Conservation (phyloP, 2,113 vertebrate genomes). For the Lophius piscatorius region DNA sequence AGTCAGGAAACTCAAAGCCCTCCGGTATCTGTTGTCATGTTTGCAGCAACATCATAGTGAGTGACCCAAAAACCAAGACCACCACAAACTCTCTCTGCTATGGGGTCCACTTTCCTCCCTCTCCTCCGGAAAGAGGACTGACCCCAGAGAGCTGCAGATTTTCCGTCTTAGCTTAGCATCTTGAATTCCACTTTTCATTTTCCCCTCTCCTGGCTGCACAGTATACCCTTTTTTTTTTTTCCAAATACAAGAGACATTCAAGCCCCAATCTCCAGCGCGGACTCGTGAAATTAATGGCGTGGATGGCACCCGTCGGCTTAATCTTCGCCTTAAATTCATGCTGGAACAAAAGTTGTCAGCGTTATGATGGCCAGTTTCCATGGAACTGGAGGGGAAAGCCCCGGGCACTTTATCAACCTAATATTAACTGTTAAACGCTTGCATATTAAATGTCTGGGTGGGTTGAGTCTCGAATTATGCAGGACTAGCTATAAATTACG, state of each 20-base stretch:
- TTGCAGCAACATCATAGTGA: slow-evolving; percentile 86
- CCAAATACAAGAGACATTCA: slow-evolving; percentile 36
- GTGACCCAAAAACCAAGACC: slow-evolving; percentile 84
- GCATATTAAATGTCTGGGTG: slow-evolving; percentile 65
- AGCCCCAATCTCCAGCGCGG: slow-evolving; percentile 11
- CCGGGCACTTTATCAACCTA: slow-evolving; percentile 64
- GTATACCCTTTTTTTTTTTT: slow-evolving; percentile 62
- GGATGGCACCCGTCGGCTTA: slow-evolving; percentile 39
- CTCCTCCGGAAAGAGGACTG: slow-evolving; percentile 79
- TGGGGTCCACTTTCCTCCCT: slow-evolving; percentile 83
- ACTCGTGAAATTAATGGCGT: slow-evolving; percentile 44
- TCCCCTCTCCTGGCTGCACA: slow-evolving; percentile 30
- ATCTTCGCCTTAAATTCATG: slow-evolving; percentile 41
- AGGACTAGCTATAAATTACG: slow-evolving; percentile 73
- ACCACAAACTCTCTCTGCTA: slow-evolving; percentile 76
- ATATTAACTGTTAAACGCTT: slow-evolving; percentile 67
- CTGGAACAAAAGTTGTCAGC: slow-evolving; percentile 48
- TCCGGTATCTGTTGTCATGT: slow-evolving; percentile 71
- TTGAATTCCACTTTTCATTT: slow-evolving; percentile 90
- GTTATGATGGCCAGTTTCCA: slow-evolving; percentile 61
- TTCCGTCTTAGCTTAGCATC: slow-evolving; percentile 81
- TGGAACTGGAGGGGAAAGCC: slow-evolving; percentile 57
- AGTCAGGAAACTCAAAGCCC: neutral
- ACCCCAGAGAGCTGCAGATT: slow-evolving; percentile 83
- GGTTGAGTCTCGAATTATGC: slow-evolving; percentile 68